A percentile compares a stretch with the other conserved stretches of the same genome.
Evolutionary conservation across 2,888 invertebrate species (phyloP).

Genomic region (Prosopocoilus inquinatus): DNA sequence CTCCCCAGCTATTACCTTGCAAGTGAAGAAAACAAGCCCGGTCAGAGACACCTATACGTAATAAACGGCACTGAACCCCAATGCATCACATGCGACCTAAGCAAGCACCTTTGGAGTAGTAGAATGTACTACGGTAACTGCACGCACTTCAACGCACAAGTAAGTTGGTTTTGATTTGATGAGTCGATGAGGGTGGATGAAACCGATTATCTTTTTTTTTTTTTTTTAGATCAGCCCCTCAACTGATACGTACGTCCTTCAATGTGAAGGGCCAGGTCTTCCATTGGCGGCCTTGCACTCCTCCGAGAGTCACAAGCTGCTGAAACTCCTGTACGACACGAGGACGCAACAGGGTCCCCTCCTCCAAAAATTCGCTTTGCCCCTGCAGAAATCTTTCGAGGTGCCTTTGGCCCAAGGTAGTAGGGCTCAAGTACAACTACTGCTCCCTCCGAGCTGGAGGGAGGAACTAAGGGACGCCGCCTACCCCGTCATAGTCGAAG

Average conservation of each 20-base stretch:
- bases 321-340: conserved; percentile 75
- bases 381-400: conserved; percentile 78
- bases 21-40: conserved; percentile 78
- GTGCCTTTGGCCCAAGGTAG: conserved; percentile 83
- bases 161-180: conserved; percentile 47
- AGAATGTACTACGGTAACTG: conserved; percentile 81
- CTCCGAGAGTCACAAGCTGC: conserved; percentile 71
- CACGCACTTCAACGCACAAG: conserved; percentile 78
- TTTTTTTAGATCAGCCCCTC: conserved; percentile 44
- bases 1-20: conserved; percentile 57
- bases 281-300: conserved; percentile 81
- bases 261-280: conserved; percentile 90
- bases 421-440: conserved; percentile 82
- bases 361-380: conserved; percentile 76
- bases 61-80: conserved; percentile 73
- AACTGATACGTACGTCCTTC: conserved; percentile 65
- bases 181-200: not conserved
- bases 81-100: conserved; percentile 83
- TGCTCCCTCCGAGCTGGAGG: conserved; percentile 85
- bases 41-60: conserved; percentile 85
- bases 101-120: conserved; percentile 74
- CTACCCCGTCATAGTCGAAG: conserved; percentile 85
- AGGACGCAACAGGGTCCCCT: conserved; percentile 67
- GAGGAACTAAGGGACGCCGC: conserved; percentile 83
- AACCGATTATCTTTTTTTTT: not conserved